A percentile compares a stretch with the other conserved stretches of the same genome.
Evolutionary conservation across 2,888 invertebrate genomes (phyloP).

Genomic region (Microctonus aethiopoides): DNA sequence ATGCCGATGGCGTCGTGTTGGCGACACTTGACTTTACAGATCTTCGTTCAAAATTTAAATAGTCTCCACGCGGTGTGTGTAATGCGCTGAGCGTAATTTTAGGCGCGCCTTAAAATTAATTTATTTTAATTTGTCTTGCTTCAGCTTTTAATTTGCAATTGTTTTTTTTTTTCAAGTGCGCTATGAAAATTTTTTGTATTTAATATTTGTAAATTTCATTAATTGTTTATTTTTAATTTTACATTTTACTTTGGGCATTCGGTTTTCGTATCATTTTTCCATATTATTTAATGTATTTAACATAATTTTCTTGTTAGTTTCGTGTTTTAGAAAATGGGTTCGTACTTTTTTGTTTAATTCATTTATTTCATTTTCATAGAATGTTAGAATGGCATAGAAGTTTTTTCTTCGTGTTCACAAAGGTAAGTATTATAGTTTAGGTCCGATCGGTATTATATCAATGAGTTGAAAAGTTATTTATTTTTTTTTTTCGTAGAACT

Average conservation of each 20-base stretch:
- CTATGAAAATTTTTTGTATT: background rate
- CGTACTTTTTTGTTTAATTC: background rate
- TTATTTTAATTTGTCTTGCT: slow-evolving; percentile 17
- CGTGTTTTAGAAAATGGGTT: background rate
- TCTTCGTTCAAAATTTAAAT: background rate
- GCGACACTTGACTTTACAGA: slow-evolving; percentile 13
- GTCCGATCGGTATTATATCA: slow-evolving; percentile 18
- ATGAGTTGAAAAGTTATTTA: slow-evolving; percentile 42
- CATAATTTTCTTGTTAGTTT: background rate
- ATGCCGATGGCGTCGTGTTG: slow-evolving; percentile 3
- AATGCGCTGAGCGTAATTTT: background rate
- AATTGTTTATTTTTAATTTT: slow-evolving; percentile 4
- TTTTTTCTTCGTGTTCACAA: background rate
- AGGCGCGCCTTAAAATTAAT: background rate
- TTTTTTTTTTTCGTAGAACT: slow-evolving; percentile 38
- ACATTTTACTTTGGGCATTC: slow-evolving; percentile 6
- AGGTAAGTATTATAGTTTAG: slow-evolving; percentile 43
- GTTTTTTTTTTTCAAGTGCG: background rate
- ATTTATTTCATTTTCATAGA: background rate
- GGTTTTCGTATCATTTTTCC: background rate
- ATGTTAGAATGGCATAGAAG: background rate
- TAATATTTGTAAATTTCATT: background rate
- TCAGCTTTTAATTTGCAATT: slow-evolving; percentile 4
- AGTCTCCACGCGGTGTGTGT: background rate
- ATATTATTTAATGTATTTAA: slow-evolving; percentile 8